Conservation (phyloP, 1,140 invertebrate species). For the Littorina saxatilis region DNA sequence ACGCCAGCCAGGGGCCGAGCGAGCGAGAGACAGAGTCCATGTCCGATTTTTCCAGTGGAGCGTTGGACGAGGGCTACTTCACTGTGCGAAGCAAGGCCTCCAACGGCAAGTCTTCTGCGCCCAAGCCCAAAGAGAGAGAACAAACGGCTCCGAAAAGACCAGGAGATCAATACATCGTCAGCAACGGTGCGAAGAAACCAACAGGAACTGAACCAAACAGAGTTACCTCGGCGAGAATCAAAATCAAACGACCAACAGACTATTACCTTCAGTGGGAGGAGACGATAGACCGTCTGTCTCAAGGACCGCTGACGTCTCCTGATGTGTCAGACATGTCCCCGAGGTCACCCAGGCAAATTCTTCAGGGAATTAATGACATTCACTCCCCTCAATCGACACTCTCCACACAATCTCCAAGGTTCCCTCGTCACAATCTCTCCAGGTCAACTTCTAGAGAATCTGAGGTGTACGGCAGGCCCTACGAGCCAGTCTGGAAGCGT, state of each 20-base stretch:
- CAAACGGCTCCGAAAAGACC: not conserved
- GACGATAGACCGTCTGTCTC: conserved; percentile 45
- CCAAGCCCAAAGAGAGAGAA: not conserved
- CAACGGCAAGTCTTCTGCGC: not conserved
- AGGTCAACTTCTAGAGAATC: conserved; percentile 22
- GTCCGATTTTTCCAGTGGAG: conserved; percentile 40
- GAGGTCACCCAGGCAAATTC: conserved; percentile 16
- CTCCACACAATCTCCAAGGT: no score
- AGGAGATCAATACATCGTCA: not conserved
- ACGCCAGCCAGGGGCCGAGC: conserved; percentile 20
- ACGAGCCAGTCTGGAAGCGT: not conserved
- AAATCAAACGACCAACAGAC: conserved; percentile 51
- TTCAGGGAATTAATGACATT: not conserved
- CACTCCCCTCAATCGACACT: not conserved
- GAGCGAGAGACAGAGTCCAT: conserved; percentile 42
- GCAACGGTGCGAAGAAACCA: not conserved
- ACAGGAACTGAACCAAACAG: no score
- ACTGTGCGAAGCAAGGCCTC: not conserved
- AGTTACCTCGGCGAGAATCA: conserved; percentile 33
- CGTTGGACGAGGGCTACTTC: conserved; percentile 25
- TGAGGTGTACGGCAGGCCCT: conserved; percentile 11
- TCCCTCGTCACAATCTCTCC: no score
- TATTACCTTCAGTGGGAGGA: conserved; percentile 52
- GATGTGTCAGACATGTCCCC: conserved; percentile 28
- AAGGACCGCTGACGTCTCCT: not conserved